phyloP scores from a whole-genome alignment of 1,140 invertebrate species.

The Drosophila varians region DNA sequence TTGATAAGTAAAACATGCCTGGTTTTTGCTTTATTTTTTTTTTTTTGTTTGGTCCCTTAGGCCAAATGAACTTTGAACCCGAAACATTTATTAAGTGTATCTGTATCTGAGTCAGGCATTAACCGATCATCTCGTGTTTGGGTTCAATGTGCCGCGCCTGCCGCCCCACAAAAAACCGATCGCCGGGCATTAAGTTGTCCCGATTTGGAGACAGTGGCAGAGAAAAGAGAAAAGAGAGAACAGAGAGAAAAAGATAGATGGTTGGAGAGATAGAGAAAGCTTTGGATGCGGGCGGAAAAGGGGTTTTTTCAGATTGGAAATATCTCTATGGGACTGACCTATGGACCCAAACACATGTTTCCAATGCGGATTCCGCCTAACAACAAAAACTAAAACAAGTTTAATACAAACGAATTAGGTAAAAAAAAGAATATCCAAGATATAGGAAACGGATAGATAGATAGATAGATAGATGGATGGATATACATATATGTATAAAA shows the following conservation, averaged over 20 bases:
- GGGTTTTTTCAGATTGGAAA: background rate
- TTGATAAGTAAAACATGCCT: too few relatives aligned
- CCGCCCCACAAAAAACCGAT: constrained; percentile 8
- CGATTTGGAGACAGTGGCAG: constrained; percentile 4
- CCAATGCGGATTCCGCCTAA: background rate
- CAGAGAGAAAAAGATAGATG: background rate
- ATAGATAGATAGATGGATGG: background rate
- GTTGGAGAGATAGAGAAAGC: background rate
- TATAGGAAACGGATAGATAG: constrained; percentile 6
- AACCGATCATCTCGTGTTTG: constrained; percentile 14
- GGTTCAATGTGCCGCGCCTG: constrained; percentile 35
- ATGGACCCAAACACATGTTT: constrained; percentile 76
- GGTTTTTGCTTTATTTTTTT: too few relatives aligned
- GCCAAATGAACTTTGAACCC: constrained; percentile 11
- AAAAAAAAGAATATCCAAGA: constrained; percentile 12
- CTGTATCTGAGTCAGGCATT: constrained; percentile 20
- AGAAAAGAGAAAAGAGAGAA: background rate
- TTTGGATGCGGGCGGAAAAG: background rate
- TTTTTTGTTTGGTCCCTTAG: background rate
- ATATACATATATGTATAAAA: constrained; percentile 8
- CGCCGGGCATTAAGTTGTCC: constrained; percentile 24
- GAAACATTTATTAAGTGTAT: too few relatives aligned
- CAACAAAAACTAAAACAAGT: constrained; percentile 14
- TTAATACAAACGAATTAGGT: constrained; percentile 26
- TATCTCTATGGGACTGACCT: constrained; percentile 49